phyloP scores from a whole-genome alignment of 37 sponge, comb jelly and placozoan genomes.

The Ianthella basta region DNA sequence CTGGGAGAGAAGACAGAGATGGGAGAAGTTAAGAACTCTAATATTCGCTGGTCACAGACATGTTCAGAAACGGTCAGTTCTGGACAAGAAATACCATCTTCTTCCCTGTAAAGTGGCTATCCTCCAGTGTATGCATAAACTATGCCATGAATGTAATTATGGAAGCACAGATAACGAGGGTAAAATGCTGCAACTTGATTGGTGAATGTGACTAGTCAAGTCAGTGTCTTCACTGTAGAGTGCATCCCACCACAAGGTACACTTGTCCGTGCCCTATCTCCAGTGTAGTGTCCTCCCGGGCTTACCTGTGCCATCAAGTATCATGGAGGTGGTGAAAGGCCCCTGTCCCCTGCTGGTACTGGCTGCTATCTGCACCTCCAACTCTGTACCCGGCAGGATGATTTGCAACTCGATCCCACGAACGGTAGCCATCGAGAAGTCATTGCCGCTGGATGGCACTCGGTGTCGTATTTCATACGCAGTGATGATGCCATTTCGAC shows the following conservation, averaged over 20 bases:
- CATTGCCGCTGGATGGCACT: neutral
- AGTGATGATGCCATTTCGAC: slow-evolving; percentile 35
- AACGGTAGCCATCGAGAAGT: neutral
- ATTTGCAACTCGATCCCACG: neutral
- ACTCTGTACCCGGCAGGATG: neutral
- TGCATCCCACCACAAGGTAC: no score
- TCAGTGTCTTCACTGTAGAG: no score
- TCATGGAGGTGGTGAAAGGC: neutral
- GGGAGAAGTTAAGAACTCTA: neutral
- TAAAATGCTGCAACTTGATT: no score
- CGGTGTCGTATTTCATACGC: neutral
- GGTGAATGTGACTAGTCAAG: no score
- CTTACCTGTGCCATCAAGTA: neutral
- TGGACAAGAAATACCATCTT: no score
- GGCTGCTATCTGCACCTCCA: neutral
- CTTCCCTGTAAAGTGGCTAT: no score
- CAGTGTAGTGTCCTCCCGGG: neutral
- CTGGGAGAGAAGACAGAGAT: neutral
- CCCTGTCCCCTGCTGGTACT: slow-evolving; percentile 21
- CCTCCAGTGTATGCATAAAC: no score
- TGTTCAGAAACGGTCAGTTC: no score
- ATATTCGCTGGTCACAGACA: no score
- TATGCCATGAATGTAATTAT: no score
- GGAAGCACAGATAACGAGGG: no score
- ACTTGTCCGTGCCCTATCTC: neutral